Evolutionary conservation across 2,888 invertebrate species (phyloP), one percentile per base, ranked within the genome.

Genomic region (Drosophila melanosoma): DNA sequence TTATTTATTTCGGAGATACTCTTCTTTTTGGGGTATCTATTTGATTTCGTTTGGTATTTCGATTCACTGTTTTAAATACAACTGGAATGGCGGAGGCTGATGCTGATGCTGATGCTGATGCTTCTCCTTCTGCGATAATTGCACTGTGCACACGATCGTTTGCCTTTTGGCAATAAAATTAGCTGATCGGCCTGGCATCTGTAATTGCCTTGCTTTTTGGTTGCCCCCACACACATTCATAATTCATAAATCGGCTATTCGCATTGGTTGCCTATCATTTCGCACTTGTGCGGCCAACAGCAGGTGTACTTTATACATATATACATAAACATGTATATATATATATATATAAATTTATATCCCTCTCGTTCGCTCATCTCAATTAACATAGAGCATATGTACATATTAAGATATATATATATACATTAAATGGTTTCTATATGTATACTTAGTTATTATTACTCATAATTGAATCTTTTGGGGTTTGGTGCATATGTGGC

Each of bases 31-130:
- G 7, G 29, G 15, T 32, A 40, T 26, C 8, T 52, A 29, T 26
- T 26, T 12, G 23, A 15, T 67, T 61, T 65, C 66, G 65, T 79
- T 74, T 68, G 70, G 38, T 70, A 35, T 45, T 76, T 84, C 67
- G 69, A 69, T 76, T 64, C 91, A 90, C 91, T 92, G 92, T 88
- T 91, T 91, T 90, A 92, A 88, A 86, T 69, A 92, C 91, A 92
- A 92, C 92, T 92, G 93, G 92, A 92, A 92, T 93, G 92, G 90
- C 90, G 20, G 11, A 32, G 32, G n/a, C 10, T 26, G 26, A 26
- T 33, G 8, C 33, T 23, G 20, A 10, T 53, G 23, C 33, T 53
- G 32, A 1, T 40, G 40, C 40, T 40, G 12, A n/a, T 42, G 42
- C 12, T 42, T 20, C 23, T 54, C 35, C 35, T 45, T 12, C 86